Evolutionary conservation across 1,140 invertebrate species (phyloP).

Genomic region (Drosophila cardini): DNA sequence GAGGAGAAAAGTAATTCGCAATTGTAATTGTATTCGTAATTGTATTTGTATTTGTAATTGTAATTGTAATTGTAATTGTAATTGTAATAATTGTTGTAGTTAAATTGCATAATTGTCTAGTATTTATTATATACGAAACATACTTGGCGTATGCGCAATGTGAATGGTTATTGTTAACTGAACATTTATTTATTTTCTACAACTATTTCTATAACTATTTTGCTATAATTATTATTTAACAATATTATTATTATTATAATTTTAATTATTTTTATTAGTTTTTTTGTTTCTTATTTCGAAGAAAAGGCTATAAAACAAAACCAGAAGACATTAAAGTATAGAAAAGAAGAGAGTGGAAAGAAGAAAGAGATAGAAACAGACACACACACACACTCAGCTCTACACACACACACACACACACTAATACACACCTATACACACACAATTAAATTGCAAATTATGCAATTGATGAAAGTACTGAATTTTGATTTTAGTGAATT

Average conservation of each 20-base stretch:
- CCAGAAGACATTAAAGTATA: neutral
- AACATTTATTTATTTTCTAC: conserved; percentile 42
- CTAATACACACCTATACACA: neutral
- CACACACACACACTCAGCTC: conserved; percentile 3
- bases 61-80: neutral
- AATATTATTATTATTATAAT: too few relatives aligned
- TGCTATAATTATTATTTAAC: neutral
- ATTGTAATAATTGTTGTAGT: conserved; percentile 21
- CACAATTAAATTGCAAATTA: conserved; percentile 33
- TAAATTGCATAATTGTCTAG: conserved; percentile 37
- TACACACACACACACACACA: too few relatives aligned
- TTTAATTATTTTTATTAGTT: neutral
- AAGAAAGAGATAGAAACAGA: conserved; percentile 19
- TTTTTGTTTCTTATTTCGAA: too few relatives aligned
- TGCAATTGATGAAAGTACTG: conserved; percentile 67
- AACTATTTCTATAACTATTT: neutral
- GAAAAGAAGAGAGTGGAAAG: conserved; percentile 5
- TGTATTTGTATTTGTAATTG: conserved; percentile 1
- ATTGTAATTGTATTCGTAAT: conserved; percentile 11
- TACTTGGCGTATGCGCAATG: conserved; percentile 15
- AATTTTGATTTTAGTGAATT: conserved; percentile 62
- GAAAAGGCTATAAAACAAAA: neutral
- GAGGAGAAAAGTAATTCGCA: neutral
- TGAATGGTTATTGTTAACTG: conserved; percentile 41
- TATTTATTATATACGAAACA: conserved; percentile 36